These are phyloP conservation scores for Parauchenoglanis punctatus DNA, from an alignment of 2,797 vertebrate species.

Conservation along the genomic window DNA sequence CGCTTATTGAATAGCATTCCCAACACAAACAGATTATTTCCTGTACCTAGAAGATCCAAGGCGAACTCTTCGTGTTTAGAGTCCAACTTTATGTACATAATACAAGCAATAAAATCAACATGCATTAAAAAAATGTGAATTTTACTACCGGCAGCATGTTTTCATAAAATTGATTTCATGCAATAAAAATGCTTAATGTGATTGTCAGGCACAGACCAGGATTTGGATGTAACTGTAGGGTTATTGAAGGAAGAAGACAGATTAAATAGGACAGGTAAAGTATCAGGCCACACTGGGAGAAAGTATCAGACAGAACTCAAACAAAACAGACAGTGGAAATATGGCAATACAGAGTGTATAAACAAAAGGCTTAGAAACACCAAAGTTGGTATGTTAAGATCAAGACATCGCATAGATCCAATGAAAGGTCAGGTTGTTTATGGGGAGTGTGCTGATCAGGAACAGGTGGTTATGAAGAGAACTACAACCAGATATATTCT, in stretches of 20 bases:
- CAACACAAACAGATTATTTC: not conserved
- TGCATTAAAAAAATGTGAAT: not conserved
- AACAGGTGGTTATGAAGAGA: slow-evolving; percentile 8
- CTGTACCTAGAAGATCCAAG: no score
- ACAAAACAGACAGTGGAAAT: not conserved
- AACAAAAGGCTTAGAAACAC: not conserved
- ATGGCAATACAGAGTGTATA: not conserved
- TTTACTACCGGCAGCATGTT: not conserved
- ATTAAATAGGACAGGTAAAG: not conserved
- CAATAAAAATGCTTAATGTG: slow-evolving; percentile 14
- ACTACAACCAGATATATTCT: not conserved
- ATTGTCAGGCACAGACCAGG: not conserved
- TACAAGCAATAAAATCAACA: slow-evolving; percentile 13
- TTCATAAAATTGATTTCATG: slow-evolving; percentile 17
- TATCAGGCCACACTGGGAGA: not conserved
- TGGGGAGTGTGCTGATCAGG: no score
- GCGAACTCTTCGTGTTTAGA: not conserved
- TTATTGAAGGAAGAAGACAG: not conserved
- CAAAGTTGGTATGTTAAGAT: not conserved
- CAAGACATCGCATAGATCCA: not conserved
- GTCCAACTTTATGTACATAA: not conserved
- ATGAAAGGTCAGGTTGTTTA: not conserved
- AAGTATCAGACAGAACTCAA: not conserved
- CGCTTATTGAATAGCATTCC: not conserved
- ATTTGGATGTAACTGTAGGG: not conserved